These are phyloP conservation scores for Ophraella communa DNA, from an alignment of 2,888 invertebrate species.

Conservation along the genomic window DNA sequence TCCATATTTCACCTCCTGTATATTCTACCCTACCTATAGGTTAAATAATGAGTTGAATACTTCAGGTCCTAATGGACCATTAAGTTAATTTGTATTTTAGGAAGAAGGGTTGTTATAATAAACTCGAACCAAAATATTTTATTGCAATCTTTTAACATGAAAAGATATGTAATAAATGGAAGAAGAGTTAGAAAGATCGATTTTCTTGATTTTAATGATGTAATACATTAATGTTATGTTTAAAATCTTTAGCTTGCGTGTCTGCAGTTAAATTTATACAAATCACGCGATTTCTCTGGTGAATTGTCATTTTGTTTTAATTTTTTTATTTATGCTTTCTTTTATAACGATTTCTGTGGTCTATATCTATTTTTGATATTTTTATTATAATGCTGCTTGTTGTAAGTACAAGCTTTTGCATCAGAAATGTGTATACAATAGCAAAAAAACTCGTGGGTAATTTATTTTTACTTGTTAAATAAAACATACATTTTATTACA, in stretches of 20 bases:
- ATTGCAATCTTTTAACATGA: constrained; percentile 7
- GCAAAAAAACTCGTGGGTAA: too few species aligned
- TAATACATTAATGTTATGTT: constrained; percentile 33
- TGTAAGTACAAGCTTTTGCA: neutral
- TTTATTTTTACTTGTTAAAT: too few species aligned
- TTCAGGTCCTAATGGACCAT: neutral
- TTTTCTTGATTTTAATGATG: constrained; percentile 26
- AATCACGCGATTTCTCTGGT: constrained; percentile 28
- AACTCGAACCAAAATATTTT: neutral
- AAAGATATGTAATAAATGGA: constrained; percentile 6
- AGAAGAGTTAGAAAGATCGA: constrained; percentile 13
- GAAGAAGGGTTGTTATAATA: too few species aligned
- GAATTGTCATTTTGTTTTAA: constrained; percentile 21
- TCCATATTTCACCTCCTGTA: too few species aligned
- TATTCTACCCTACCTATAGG: too few species aligned
- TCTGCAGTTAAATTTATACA: constrained; percentile 2
- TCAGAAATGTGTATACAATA: neutral
- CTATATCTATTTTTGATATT: neutral
- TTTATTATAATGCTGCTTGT: neutral
- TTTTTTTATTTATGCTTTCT: constrained; percentile 9
- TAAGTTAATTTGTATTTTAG: neutral
- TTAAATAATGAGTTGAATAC: neutral
- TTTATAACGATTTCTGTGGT: neutral
- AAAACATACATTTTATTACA: too few species aligned
- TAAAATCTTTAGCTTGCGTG: constrained; percentile 29